Evolutionary conservation across 2,797 vertebrate genomes (phyloP), one percentile per base, ranked within the genome.

Genomic region (Lagocephalus sceleratus): DNA sequence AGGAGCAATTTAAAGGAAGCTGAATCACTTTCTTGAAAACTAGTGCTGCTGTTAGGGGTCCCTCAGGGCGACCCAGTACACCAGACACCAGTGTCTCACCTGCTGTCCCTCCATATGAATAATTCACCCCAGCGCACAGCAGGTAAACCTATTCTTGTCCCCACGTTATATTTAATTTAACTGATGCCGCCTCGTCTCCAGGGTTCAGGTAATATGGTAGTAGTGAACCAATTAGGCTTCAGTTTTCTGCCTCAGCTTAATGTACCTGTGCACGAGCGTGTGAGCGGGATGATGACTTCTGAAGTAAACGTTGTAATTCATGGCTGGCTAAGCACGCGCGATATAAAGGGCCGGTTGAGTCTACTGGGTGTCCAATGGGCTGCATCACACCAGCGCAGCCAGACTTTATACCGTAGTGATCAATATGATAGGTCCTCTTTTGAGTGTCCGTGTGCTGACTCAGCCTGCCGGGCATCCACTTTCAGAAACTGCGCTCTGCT

Each of bases 81-180:
- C 64, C 69, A 52, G 66, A 54, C 63, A 48, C 65, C 60, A n/a
- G n/a, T n/a, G n/a, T n/a, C 55, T 47, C 58, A 41, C 35, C 75
- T 71, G 73, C 74, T 80, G 73, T 61, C 67, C 45, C 66, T 63
- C 51, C 21, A 1, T 20, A 71, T 90, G n/a, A 85, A 91, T 90
- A 68, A 90, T 90, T 81, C 35, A 90, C 65, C 51, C 47, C 57
- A 70, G 63, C 61, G 71, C 70, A 54, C 67, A 72, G 54, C 6
- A 11, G 78, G 83, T 82, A 82, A 87, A 79, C 78, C 70, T 85
- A 82, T 75, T 85, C 81, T 75, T 82, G 78, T 78, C 63, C 72
- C 73, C 55, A 53, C 63, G 89, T 46, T 85, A 89, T 90, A 84
- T 89, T 88, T 89, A 66, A 89, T 79, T 65, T 46, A 56, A 62